Evolutionary conservation across 2,888 invertebrate genomes (phyloP).

Genomic region (Amiota minor): DNA sequence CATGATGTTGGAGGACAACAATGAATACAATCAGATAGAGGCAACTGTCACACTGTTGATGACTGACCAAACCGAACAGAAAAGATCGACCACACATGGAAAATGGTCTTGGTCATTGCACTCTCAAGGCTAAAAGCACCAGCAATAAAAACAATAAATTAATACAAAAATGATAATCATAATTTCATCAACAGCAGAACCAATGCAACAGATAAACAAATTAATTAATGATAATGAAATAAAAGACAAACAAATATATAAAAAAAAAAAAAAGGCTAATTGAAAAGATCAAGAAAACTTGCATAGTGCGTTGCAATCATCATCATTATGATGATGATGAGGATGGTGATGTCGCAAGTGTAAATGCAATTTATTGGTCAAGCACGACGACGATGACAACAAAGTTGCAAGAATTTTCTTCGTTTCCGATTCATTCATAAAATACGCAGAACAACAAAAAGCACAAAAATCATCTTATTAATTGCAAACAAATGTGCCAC

Average conservation of each 20-base stretch:
- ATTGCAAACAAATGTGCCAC: slow-evolving; percentile 58
- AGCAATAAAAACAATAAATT: slow-evolving; percentile 20
- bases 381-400: background rate
- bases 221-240: background rate
- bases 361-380: slow-evolving; percentile 55
- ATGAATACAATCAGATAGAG: background rate
- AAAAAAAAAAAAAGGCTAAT: background rate
- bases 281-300: too few species aligned
- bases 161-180: slow-evolving; percentile 55
- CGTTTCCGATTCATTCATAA: slow-evolving; percentile 56
- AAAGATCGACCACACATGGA: background rate
- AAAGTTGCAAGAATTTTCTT: background rate
- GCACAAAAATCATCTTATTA: slow-evolving; percentile 49
- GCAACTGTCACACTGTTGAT: slow-evolving; percentile 7
- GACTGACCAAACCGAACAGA: slow-evolving; percentile 2
- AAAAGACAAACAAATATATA: slow-evolving; percentile 49
- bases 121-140: slow-evolving; percentile 53
- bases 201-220: slow-evolving; percentile 35
- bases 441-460: slow-evolving; percentile 36
- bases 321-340: background rate
- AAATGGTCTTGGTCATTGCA: slow-evolving; percentile 55
- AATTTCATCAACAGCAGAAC: slow-evolving; percentile 55
- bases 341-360: slow-evolving; percentile 46
- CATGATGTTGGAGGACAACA: background rate
- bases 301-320: too few species aligned